Evolutionary conservation across 2,797 vertebrate species (phyloP), one percentile per base, ranked within the genome.

Genomic region (Gallinago stenura): DNA sequence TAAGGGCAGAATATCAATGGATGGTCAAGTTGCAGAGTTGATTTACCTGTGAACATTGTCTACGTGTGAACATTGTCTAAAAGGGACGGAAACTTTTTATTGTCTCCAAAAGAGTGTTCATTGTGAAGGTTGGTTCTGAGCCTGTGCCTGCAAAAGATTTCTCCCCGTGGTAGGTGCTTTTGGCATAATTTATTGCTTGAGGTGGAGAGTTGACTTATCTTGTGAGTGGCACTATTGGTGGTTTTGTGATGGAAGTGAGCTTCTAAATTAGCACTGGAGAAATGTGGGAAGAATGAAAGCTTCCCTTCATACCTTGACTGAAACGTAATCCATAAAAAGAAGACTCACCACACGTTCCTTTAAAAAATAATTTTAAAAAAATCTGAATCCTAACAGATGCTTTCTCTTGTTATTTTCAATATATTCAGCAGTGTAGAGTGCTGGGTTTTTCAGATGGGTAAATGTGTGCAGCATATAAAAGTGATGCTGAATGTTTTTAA

Each of bases 161-260:
- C 33, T 89, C 37, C 13, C 9, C 0, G 0, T 28, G 28, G 8
- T 58, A 5, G 0, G 3, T 16, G 39, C 62, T 48, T 41, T 26
- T 22, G 65, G 12, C 6, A 5, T 19, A 31, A 53, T 39, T 83
- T 65, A 69, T 88, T 30, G 10, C 58, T 35, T 75, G 76, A 75
- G 65, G 21, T 39, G 45, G 75, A 53, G 53, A 61, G 37, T 3
- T 72, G 9, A 39, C 79, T 77, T 65, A 15, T 54, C 37, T 31
- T 1, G 0, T 31, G 35, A 58, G 46, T 45, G 54, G 28, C 39
- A 13, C 56, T 69, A 16, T 0, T 35, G 22, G 25, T 58, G 28
- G 35, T 54, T 68, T 83, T 78, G 33, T 2, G 12, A 30, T 19
- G 31, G 18, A 75, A 69, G 37, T 37, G 26, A 35, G n/a, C 35